Evolutionary conservation across 2,888 invertebrate genomes (phyloP).

Genomic region (Aproaerema taeniolella): DNA sequence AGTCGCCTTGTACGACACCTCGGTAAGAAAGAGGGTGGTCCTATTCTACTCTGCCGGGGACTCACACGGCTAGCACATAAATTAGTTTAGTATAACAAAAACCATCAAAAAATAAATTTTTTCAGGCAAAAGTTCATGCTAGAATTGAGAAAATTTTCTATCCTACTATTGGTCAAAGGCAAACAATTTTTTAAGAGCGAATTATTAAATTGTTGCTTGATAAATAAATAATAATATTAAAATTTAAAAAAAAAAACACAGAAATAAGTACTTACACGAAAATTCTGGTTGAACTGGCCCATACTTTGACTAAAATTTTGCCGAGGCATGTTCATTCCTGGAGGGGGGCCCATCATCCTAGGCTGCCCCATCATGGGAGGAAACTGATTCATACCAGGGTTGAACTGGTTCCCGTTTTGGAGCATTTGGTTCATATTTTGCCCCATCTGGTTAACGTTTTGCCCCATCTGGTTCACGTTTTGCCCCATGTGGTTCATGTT

Average conservation of each 20-base stretch:
- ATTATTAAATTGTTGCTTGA: too few species aligned
- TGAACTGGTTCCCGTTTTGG: constrained; percentile 56
- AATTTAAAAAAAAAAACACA: background rate
- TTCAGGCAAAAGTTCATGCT: too few species aligned
- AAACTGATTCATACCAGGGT: constrained; percentile 48
- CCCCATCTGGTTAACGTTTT: constrained; percentile 27
- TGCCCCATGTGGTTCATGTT: constrained; percentile 27
- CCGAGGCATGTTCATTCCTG: constrained; percentile 56
- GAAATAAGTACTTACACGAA: constrained; percentile 54
- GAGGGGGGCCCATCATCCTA: constrained; percentile 59
- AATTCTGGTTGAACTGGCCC: constrained; percentile 56
- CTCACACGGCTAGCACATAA: too few species aligned
- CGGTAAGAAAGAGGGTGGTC: too few species aligned
- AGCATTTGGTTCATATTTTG: constrained; percentile 37
- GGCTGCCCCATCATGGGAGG: constrained; percentile 57
- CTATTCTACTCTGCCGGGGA: too few species aligned
- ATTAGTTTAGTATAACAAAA: too few species aligned
- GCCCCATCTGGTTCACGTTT: constrained; percentile 27
- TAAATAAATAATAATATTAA: too few species aligned
- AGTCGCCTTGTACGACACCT: too few species aligned
- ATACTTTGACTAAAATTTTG: constrained; percentile 58
- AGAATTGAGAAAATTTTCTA: too few species aligned
- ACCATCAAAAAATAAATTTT: too few species aligned
- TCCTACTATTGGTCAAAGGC: too few species aligned
- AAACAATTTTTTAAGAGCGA: too few species aligned